These are phyloP conservation scores for Cephonodes hylas DNA, from an alignment of 2,888 invertebrate genomes.

Conservation along the genomic window DNA sequence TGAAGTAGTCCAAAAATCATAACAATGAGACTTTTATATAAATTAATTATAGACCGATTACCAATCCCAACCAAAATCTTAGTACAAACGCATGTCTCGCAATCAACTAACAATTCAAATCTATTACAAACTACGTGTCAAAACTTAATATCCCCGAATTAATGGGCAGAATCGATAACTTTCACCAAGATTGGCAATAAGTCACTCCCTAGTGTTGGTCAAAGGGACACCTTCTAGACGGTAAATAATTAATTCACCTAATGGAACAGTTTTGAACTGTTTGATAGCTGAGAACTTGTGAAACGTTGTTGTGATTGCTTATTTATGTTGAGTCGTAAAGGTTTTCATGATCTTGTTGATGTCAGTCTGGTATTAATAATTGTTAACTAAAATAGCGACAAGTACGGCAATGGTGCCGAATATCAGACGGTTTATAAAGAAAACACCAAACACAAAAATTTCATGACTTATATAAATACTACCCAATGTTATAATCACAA, in stretches of 20 bases:
- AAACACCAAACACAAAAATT: too few relatives aligned
- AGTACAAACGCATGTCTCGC: neutral
- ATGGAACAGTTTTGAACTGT: conserved; percentile 69
- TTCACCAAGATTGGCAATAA: conserved; percentile 66
- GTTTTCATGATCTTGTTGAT: neutral
- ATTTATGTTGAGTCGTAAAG: neutral
- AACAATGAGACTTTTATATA: neutral
- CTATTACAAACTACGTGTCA: neutral
- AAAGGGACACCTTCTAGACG: conserved; percentile 66
- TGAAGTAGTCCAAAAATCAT: too few relatives aligned
- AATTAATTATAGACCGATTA: neutral
- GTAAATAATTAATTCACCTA: conserved; percentile 79
- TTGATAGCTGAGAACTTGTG: conserved; percentile 44
- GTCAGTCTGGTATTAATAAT: too few relatives aligned
- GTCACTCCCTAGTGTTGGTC: conserved; percentile 52
- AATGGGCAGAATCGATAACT: conserved; percentile 49
- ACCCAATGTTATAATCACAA: too few relatives aligned
- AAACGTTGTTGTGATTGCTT: neutral
- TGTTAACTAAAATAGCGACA: too few relatives aligned
- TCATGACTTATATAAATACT: too few relatives aligned
- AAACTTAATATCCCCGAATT: conserved; percentile 12
- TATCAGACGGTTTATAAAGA: too few relatives aligned
- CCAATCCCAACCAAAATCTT: neutral
- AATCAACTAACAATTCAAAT: neutral
- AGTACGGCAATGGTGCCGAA: too few relatives aligned